Percentiles rank a stretch among this genome's conserved stretches.
Evolutionary conservation across 1,140 invertebrate species (phyloP).

Genomic region (Yoshiicerus persimilis): DNA sequence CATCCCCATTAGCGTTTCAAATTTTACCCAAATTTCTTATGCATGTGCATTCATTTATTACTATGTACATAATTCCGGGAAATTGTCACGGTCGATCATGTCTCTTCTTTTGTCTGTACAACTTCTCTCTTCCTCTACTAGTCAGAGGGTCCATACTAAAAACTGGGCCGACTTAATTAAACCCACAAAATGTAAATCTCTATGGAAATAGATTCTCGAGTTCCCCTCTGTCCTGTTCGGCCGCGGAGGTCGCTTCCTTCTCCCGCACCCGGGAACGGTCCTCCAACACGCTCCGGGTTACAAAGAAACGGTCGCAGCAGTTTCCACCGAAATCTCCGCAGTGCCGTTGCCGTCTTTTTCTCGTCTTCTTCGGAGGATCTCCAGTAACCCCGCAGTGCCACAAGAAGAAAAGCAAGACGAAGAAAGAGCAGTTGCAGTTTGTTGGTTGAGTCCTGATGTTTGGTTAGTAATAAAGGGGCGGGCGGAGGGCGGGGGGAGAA

Average conservation of each 20-base stretch:
- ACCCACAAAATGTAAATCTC: neutral
- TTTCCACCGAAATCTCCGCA: neutral
- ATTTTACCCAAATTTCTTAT: slow-evolving; percentile 47
- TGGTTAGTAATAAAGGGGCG: slow-evolving; percentile 11
- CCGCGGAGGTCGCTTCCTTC: too few species aligned
- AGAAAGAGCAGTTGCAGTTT: neutral
- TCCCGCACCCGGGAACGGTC: neutral
- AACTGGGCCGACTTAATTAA: slow-evolving; percentile 8
- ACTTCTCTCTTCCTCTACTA: neutral
- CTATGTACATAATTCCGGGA: slow-evolving; percentile 46
- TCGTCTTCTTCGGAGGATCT: neutral
- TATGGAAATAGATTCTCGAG: neutral
- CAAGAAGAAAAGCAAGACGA: neutral
- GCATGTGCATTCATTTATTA: slow-evolving; percentile 48
- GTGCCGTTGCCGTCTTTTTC: neutral
- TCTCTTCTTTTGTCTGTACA: neutral
- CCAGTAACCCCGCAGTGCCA: neutral
- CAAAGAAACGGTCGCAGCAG: neutral
- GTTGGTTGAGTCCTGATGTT: neutral
- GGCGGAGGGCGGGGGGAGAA: neutral
- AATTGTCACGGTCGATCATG: slow-evolving; percentile 26
- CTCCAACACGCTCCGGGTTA: neutral
- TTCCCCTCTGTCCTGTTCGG: neutral
- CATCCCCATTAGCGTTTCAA: slow-evolving; percentile 41
- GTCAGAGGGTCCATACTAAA: neutral